Evolutionary conservation across 2,888 invertebrate species (phyloP).

Genomic region (Pammene aurita): DNA sequence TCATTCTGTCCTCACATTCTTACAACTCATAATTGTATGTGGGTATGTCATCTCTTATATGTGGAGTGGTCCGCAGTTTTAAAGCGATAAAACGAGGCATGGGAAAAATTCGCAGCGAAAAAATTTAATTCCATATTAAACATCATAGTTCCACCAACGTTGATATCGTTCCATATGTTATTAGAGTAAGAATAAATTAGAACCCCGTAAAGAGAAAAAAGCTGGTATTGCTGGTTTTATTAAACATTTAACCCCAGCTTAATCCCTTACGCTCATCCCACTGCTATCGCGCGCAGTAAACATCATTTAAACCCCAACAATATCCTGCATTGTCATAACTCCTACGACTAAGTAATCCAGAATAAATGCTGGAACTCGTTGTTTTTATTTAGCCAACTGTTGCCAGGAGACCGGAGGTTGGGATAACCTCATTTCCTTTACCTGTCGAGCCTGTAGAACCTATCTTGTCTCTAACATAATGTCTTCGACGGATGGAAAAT

Average conservation of each 20-base stretch:
- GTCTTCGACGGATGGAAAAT: conserved; percentile 29
- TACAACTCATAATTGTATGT: conserved; percentile 18
- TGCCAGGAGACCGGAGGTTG: conserved; percentile 45
- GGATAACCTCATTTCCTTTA: conserved; percentile 61
- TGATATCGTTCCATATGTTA: too few relatives aligned
- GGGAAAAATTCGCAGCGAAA: conserved; percentile 14
- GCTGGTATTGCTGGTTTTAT: neutral
- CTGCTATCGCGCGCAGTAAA: conserved; percentile 13
- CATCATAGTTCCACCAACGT: neutral
- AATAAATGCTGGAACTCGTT: conserved; percentile 33
- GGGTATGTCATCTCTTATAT: conserved; percentile 12
- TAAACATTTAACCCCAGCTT: too few relatives aligned
- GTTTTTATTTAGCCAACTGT: conserved; percentile 48
- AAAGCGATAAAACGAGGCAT: neutral
- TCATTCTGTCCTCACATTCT: conserved; percentile 25
- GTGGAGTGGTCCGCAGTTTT: neutral
- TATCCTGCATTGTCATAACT: conserved; percentile 34
- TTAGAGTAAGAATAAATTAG: too few relatives aligned
- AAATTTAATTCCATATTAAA: too few relatives aligned
- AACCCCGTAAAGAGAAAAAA: neutral
- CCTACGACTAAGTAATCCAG: conserved; percentile 31
- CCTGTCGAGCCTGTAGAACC: conserved; percentile 40
- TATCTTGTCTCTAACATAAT: conserved; percentile 30
- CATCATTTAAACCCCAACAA: conserved; percentile 38
- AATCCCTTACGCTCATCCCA: too few relatives aligned